These are phyloP conservation scores for Ectemnius continuus DNA, from an alignment of 2,888 invertebrate species.

Conservation along the genomic window DNA sequence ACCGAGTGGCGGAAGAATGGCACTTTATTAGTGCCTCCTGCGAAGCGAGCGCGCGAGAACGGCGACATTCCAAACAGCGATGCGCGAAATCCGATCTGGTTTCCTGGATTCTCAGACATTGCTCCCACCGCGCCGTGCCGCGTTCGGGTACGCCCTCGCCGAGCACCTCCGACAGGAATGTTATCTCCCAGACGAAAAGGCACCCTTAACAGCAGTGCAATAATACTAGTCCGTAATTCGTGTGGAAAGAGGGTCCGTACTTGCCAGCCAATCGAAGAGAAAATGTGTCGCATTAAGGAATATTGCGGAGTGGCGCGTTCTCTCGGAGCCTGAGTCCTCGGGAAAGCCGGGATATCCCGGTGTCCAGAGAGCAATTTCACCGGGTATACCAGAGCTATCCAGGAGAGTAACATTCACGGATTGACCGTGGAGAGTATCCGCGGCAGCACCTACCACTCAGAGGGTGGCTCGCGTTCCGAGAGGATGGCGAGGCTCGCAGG, in stretches of 20 bases:
- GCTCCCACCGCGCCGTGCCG: neutral
- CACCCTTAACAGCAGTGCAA: too few species aligned
- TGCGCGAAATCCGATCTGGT: constrained; percentile 6
- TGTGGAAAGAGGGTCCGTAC: too few species aligned
- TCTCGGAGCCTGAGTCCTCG: too few species aligned
- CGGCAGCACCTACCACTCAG: constrained; percentile 58
- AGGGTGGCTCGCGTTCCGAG: constrained; percentile 43
- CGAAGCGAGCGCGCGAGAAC: constrained; percentile 14
- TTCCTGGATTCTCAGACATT: neutral
- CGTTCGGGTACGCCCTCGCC: too few species aligned
- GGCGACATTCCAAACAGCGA: constrained; percentile 18
- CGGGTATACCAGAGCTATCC: constrained; percentile 50
- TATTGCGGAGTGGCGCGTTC: too few species aligned
- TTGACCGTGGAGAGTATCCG: constrained; percentile 36
- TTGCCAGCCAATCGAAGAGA: too few species aligned
- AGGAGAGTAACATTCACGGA: constrained; percentile 31
- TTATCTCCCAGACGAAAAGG: too few species aligned
- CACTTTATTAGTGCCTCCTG: constrained; percentile 54
- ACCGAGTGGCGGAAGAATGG: constrained; percentile 58
- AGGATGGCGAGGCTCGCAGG: constrained; percentile 44
- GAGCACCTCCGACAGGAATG: too few species aligned
- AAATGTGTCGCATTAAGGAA: too few species aligned
- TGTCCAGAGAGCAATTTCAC: constrained; percentile 16
- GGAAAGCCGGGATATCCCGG: too few species aligned
- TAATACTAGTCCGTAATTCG: too few species aligned